Evolutionary conservation across 2,797 vertebrate species (phyloP).

Genomic region (Garrulus glandarius): DNA sequence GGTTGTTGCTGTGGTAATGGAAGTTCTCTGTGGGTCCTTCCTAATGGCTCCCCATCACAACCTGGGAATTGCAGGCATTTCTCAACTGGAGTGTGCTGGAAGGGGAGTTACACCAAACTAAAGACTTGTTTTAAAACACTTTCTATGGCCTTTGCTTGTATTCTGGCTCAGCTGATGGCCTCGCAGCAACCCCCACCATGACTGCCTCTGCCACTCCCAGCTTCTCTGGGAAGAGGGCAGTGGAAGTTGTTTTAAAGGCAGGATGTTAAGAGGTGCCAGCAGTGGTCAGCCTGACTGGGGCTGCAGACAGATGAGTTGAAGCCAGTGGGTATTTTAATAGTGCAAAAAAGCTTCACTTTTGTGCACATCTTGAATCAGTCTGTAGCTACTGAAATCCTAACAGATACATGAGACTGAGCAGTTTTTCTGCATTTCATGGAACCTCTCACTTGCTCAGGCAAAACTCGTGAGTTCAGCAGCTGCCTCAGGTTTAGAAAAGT

Average conservation of each 20-base stretch:
- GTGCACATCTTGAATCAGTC: not conserved
- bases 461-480: not conserved
- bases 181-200: accelerated
- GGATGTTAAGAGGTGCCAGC: not conserved
- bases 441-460: not conserved
- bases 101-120: not conserved
- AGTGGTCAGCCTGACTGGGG: not conserved
- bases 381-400: not conserved
- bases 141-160: not conserved
- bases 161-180: not conserved
- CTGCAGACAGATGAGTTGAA: not conserved
- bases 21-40: constrained; percentile 1
- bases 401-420: not conserved
- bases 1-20: constrained; percentile 24
- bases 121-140: not conserved
- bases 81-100: constrained; percentile 23
- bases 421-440: not conserved
- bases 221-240: accelerated
- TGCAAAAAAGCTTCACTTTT: not conserved
- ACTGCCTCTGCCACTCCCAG: not conserved
- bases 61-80: not conserved
- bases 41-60: not conserved
- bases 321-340: not conserved
- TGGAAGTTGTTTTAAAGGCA: not conserved
- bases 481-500: not conserved